Evolutionary conservation across 2,888 invertebrate species (phyloP), one percentile per base, ranked within the genome.

Genomic region (Drosophila hamatofila): DNA sequence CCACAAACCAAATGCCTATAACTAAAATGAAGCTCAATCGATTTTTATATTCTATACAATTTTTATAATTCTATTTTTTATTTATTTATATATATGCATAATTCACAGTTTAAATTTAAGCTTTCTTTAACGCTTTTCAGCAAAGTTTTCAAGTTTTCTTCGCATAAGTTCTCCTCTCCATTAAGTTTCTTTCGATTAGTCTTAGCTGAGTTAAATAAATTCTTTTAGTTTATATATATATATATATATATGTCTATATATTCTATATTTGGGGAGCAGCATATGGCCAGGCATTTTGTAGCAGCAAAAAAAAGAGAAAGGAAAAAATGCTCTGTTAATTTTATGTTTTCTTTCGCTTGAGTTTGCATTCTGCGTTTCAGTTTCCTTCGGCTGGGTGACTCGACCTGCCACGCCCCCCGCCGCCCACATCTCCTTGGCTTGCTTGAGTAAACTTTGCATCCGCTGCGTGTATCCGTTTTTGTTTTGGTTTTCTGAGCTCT

Each of bases 381-480:
- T 62, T 71, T 66, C 74, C 63, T 64, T 64, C 39, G 48, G 33
- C 46, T 54, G 30, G 37, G 21, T 37, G 42, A 12, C 14, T 14
- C 25, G 33, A 6, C 23, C 33, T 16, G 46, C 62, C 49, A 11
- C 39, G 58, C 64, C 46, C 16, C 39, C 41, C n/a, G 39, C n/a
- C 35, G 30, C 30, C 41, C 25, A 41, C 16, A 33, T 67, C 52
- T 56, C 55, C 67, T 63, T 68, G 72, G 46, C 52, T 68, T 75
- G 79, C 81, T 84, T 81, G 80, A 81, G 89, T 80, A 81, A 86
- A 89, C 89, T 86, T 86, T 81, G 87, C 87, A 88, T 85, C 87
- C 85, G 89, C 71, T 77, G 78, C 88, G 81, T 79, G 79, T 79
- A 86, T 86, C 81, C 89, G 88, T 83, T 88, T 81, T 84, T 83